Base-by-base conservation (phyloP, 2,888 invertebrate genomes). In the Oscheius sp. region DNA sequence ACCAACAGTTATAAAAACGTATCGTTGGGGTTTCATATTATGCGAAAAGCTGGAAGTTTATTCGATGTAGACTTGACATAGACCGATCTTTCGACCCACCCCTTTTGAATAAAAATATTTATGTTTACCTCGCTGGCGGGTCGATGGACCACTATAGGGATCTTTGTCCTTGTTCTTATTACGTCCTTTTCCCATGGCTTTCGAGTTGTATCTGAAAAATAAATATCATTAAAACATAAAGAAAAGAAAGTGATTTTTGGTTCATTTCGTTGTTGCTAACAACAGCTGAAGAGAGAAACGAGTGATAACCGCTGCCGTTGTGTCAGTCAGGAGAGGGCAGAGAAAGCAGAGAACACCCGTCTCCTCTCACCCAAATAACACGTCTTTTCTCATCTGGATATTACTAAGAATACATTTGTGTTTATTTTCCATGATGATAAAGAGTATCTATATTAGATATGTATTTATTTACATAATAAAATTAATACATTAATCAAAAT, bases 151-250 rank as follows among this genome's bases (percentile, higher is more conserved):
- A 26, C 17, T 41, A 30, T 41, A 59, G 2, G 59, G 44, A 30
- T 59, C 59, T 41, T 75, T 71, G 30, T 78, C 78, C 47, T 77
- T 76, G 54, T 77, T 77, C 45, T 75, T 75, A 36, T 78, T 78
- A 4, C 74, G 38, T 44, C 64, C 71, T 62, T 75, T 77, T n/a
- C 76, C 78, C 78, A 78, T 78, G 41, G 22, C 24, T 47, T 47
- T 24, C 22, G 12, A 6, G 24, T 24, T 6, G 24, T 20, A 47
- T 63, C 61, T 54, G 26, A 62, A 20, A 54, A n/a, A 28, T 24
- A 54, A 54, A 22, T 28, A 30, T 54, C 12, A 30, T 14, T 30
- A 33, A 20, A 54, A 33, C 22, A n/a, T 28, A 54, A 4, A 12
- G 24, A 4, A 50, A 24, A 50, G 8, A 36, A 9, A 57, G 24